phyloP scores from a whole-genome alignment of 1,140 invertebrate species.

The Zaprionus africanus region DNA sequence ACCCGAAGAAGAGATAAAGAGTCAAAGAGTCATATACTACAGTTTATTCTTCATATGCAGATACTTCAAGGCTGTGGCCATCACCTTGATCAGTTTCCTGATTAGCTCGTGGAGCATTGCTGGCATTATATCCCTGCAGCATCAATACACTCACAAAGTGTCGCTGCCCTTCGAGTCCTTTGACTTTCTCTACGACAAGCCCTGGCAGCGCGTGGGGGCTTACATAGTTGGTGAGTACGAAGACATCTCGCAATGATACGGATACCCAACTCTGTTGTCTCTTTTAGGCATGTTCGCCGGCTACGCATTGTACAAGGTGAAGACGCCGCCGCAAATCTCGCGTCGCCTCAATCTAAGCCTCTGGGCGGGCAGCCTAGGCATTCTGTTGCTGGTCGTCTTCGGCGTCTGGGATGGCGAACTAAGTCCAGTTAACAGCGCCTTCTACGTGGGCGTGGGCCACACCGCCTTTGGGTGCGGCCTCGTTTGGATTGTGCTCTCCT shows the following conservation, averaged over 20 bases:
- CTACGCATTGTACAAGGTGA: constrained; percentile 89
- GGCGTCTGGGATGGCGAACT: constrained; percentile 90
- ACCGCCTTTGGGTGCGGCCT: constrained; percentile 90
- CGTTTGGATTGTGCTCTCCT: constrained; percentile 93
- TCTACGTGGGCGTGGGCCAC: constrained; percentile 88
- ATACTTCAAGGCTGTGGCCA: constrained; percentile 86
- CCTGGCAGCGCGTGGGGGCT: constrained; percentile 92
- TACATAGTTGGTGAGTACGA: constrained; percentile 88
- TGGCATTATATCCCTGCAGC: constrained; percentile 89
- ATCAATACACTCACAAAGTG: constrained; percentile 91
- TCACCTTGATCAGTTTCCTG: constrained; percentile 86
- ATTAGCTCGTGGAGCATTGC: constrained; percentile 90
- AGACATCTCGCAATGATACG: not conserved
- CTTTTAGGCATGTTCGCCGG: constrained; percentile 89
- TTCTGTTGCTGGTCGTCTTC: constrained; percentile 89
- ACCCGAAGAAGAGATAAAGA: not conserved
- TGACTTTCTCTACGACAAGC: constrained; percentile 93
- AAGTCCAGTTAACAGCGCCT: constrained; percentile 87
- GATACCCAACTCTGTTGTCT: not conserved
- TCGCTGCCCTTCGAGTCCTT: constrained; percentile 93
- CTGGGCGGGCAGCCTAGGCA: constrained; percentile 87
- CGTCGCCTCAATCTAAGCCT: constrained; percentile 86
- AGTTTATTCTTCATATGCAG: constrained; percentile 76
- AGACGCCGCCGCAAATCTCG: constrained; percentile 88
- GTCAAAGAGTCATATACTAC: no score